A percentile compares a stretch with the other conserved stretches of the same genome.
Conservation (phyloP, 2,113 vertebrate species). For the Arizona elegans region DNA sequence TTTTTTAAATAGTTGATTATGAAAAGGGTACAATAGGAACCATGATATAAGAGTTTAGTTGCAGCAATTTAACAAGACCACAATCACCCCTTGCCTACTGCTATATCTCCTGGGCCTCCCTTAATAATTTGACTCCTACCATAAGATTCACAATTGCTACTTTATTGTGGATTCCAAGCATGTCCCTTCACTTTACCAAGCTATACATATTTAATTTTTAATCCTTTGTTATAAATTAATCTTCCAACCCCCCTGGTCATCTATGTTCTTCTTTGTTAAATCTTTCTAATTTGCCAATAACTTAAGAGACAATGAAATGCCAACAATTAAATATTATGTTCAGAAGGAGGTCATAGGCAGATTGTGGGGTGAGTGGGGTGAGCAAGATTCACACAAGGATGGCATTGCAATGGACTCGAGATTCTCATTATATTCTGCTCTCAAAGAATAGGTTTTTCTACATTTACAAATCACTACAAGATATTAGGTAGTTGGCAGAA, state of each 20-base stretch:
- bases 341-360: neutral
- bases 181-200: constrained; percentile 33
- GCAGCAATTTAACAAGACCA: neutral
- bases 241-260: neutral
- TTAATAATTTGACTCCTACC: neutral
- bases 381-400: neutral
- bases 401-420: neutral
- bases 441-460: neutral
- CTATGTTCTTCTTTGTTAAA: neutral
- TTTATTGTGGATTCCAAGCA: constrained; percentile 25
- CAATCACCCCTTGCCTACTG: neutral
- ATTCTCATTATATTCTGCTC: neutral
- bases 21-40: neutral
- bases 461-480: neutral
- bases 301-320: constrained; percentile 6
- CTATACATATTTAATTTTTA: constrained; percentile 52
- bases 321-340: neutral
- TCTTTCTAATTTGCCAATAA: neutral
- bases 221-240: constrained; percentile 49
- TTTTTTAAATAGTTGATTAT: neutral
- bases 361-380: neutral
- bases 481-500: neutral
- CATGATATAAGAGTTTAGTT: neutral
- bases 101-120: fast-evolving
- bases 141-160: neutral